These are phyloP conservation scores for Brachionus rubens DNA, from an alignment of 1,140 invertebrate species.

Conservation along the genomic window DNA sequence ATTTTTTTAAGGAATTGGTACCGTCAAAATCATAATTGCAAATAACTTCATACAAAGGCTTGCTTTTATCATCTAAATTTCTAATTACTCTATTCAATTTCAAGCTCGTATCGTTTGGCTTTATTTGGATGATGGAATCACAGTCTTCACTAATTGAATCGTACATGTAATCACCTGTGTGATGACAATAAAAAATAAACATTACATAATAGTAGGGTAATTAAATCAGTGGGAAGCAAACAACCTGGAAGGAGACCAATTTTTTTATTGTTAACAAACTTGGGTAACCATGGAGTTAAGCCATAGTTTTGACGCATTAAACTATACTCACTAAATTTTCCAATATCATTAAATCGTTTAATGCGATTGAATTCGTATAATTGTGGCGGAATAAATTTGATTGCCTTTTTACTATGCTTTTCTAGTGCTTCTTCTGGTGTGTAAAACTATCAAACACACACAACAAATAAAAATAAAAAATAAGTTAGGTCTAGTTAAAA, in stretches of 20 bases:
- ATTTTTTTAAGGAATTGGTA: background rate
- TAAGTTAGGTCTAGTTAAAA: background rate
- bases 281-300: conserved; percentile 27
- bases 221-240: background rate
- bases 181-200: no score
- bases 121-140: background rate
- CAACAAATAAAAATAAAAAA: background rate
- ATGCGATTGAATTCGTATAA: conserved; percentile 27
- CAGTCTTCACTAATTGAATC: background rate
- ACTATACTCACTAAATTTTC: conserved; percentile 19
- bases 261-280: background rate
- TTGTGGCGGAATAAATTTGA: conserved; percentile 44
- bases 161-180: conserved; percentile 30
- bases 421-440: conserved; percentile 29
- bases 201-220: background rate
- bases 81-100: conserved; percentile 8
- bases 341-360: background rate
- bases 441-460: background rate
- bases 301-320: background rate
- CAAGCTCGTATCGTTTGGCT: background rate
- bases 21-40: conserved; percentile 36
- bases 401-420: background rate
- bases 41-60: background rate
- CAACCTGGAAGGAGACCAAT: conserved; percentile 39
- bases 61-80: background rate